A percentile compares a stretch with the other conserved stretches of the same genome.
Conservation (phyloP, 2,888 invertebrate genomes). For the Hirtodrosophila cameraria region DNA sequence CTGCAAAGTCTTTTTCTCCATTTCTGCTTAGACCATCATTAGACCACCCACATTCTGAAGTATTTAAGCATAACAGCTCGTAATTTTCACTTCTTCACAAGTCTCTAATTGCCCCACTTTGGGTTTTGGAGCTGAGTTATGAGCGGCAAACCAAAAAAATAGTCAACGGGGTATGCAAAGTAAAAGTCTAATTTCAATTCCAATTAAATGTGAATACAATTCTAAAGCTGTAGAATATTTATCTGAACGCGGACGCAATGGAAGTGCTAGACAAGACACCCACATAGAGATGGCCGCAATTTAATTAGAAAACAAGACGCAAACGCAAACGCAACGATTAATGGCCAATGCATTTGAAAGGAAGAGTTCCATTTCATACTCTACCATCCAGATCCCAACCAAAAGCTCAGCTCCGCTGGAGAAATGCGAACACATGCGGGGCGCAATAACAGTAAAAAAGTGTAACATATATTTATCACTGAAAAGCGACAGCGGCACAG, state of each 20-base stretch:
- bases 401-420: conserved; percentile 26
- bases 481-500: conserved; percentile 64
- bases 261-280: conserved; percentile 50
- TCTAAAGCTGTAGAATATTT: conserved; percentile 57
- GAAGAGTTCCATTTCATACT: conserved; percentile 69
- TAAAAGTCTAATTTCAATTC: conserved; percentile 58
- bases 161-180: conserved; percentile 65
- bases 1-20: background rate
- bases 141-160: conserved; percentile 29
- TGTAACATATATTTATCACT: conserved; percentile 79
- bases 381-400: conserved; percentile 1
- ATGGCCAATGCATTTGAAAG: conserved; percentile 74
- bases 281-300: conserved; percentile 73
- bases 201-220: conserved; percentile 43
- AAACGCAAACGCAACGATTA: conserved; percentile 66
- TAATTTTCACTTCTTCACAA: conserved; percentile 35
- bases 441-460: conserved; percentile 78
- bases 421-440: conserved; percentile 75
- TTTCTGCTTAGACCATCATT: conserved; percentile 13
- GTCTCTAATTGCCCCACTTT: conserved; percentile 51
- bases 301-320: conserved; percentile 72
- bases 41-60: conserved; percentile 45
- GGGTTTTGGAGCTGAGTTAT: conserved; percentile 36
- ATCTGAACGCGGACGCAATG: conserved; percentile 5
- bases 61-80: conserved; percentile 8